These are phyloP conservation scores for Calcarius lapponicus DNA, from an alignment of 2,797 vertebrate species.

Conservation along the genomic window DNA sequence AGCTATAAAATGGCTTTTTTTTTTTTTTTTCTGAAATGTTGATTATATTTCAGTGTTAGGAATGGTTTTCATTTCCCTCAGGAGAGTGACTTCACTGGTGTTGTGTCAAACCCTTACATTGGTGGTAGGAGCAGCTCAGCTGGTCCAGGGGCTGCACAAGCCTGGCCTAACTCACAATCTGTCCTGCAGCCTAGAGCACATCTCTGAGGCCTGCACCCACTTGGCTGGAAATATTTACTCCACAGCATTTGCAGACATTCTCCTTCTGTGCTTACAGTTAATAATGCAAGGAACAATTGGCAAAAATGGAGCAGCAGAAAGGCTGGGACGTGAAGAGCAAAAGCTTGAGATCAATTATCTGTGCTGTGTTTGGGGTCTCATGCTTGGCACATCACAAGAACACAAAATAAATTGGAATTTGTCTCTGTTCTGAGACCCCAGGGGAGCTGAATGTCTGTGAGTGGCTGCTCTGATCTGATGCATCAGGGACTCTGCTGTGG, in stretches of 20 bases:
- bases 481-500: too few relatives aligned
- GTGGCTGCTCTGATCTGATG: too few relatives aligned
- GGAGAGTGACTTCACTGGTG: background rate
- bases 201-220: background rate
- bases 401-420: background rate
- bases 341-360: background rate
- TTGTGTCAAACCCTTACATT: background rate
- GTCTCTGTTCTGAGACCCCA: too few relatives aligned
- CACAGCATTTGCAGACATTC: background rate
- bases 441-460: too few relatives aligned
- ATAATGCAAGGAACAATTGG: background rate
- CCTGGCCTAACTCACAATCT: background rate
- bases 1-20: background rate
- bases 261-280: background rate
- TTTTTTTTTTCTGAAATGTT: background rate
- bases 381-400: background rate
- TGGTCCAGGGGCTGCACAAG: background rate
- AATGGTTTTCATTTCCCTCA: background rate
- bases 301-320: background rate
- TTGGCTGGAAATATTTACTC: background rate
- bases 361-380: background rate
- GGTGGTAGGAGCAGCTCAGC: background rate
- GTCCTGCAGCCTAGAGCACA: background rate
- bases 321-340: accelerated
- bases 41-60: background rate